Conservation (phyloP, 2,797 vertebrate genomes). For the Smutsia temminckii region DNA sequence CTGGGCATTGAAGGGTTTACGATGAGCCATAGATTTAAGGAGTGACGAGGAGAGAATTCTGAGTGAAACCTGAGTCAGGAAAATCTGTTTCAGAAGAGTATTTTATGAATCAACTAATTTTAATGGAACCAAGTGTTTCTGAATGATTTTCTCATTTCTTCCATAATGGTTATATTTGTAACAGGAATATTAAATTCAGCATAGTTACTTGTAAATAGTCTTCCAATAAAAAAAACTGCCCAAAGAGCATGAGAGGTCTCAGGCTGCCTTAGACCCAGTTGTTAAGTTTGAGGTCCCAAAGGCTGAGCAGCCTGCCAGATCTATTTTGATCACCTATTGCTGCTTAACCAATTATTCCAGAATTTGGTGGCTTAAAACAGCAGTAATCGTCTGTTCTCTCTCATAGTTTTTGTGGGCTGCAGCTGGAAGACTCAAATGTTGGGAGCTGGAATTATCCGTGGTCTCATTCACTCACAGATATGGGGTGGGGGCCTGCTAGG, state of each 20-base stretch:
- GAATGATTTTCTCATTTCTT: not conserved
- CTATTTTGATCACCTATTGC: not conserved
- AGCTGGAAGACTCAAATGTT: not conserved
- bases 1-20: not conserved
- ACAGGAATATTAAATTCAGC: not conserved
- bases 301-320: not conserved
- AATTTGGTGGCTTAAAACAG: not conserved
- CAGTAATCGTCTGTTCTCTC: not conserved
- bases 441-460: not conserved
- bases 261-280: not conserved
- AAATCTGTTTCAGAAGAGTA: not conserved
- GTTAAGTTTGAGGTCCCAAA: not conserved
- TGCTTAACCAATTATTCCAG: not conserved
- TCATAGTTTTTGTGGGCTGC: not conserved
- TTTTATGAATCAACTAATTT: not conserved
- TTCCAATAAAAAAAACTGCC: not conserved
- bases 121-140: not conserved
- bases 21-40: not conserved
- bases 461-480: not conserved
- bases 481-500: not conserved
- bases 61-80: not conserved
- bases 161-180: not conserved
- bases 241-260: not conserved
- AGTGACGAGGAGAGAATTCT: not conserved
- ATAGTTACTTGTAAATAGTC: slow-evolving; percentile 19